Conservation (phyloP, 2,797 vertebrate genomes). For the Alectoris magna region DNA sequence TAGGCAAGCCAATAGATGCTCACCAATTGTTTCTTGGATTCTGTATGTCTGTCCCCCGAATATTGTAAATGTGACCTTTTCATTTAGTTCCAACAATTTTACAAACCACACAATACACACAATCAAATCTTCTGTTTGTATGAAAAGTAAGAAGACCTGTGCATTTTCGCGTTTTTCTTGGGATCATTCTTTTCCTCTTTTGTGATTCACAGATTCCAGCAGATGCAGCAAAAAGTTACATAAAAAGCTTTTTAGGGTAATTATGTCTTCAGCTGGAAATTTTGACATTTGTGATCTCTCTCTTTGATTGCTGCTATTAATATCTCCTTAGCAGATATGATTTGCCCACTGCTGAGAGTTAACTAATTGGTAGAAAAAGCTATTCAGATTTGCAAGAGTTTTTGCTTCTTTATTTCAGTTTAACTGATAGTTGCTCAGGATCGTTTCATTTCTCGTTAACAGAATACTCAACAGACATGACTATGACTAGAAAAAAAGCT, state of each 20-base stretch:
- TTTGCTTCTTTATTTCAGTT: conserved; percentile 15
- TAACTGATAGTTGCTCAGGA: background rate
- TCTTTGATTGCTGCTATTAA: conserved; percentile 68
- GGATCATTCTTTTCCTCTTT: conserved; percentile 41
- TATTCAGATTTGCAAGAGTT: conserved; percentile 30
- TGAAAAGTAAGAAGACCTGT: background rate
- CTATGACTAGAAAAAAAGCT: background rate
- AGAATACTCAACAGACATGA: background rate
- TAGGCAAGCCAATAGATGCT: background rate
- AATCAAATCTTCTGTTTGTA: background rate
- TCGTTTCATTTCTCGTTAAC: background rate
- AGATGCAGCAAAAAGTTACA: conserved; percentile 64
- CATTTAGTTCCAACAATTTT: background rate
- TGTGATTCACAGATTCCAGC: conserved; percentile 63
- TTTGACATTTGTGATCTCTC: conserved; percentile 67
- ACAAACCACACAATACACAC: background rate
- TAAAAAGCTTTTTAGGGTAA: conserved; percentile 69
- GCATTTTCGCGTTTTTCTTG: conserved; percentile 17
- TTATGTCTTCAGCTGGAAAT: conserved; percentile 72
- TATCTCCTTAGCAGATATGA: conserved; percentile 47
- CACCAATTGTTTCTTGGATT: background rate
- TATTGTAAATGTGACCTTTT: background rate
- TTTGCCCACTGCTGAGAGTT: conserved; percentile 40
- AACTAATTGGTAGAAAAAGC: conserved; percentile 54
- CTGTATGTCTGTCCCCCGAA: background rate